Percentiles rank a stretch among this genome's conserved stretches.
phyloP scores from a whole-genome alignment of 2,888 invertebrate genomes.

The Perithous albicinctus region DNA sequence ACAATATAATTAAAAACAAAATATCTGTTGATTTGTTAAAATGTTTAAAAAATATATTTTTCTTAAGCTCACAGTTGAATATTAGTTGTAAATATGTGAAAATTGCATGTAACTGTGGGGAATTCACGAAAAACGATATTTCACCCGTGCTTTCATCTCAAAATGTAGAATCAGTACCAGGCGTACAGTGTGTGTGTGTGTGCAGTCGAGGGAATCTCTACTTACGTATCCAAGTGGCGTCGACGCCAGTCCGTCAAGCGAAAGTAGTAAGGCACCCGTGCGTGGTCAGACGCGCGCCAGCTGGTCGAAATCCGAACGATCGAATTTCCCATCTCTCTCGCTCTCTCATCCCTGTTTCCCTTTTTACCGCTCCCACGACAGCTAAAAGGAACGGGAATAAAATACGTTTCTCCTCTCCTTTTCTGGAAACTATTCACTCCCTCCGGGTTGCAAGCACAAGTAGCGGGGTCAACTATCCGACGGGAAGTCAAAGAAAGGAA shows the following conservation, averaged over 20 bases:
- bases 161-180: not conserved
- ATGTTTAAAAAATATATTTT: no score
- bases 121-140: slow-evolving; percentile 14
- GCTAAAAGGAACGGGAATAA: slow-evolving; percentile 10
- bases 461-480: not conserved
- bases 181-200: no score
- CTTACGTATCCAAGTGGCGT: slow-evolving; percentile 59
- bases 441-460: not conserved
- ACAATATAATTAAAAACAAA: no score
- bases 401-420: slow-evolving; percentile 5
- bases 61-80: not conserved
- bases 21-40: no score
- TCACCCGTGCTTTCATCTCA: slow-evolving; percentile 19
- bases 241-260: slow-evolving; percentile 58
- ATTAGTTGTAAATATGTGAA: not conserved
- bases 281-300: slow-evolving; percentile 55
- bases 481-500: not conserved
- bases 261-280: slow-evolving; percentile 61
- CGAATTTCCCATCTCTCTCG: slow-evolving; percentile 20
- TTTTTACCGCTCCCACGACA: not conserved
- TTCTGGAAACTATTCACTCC: not conserved
- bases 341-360: not conserved
- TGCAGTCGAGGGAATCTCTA: slow-evolving; percentile 34
- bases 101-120: no score
- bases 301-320: slow-evolving; percentile 50